phyloP scores from a whole-genome alignment of 2,888 invertebrate genomes.

The Aphidius colemani region DNA sequence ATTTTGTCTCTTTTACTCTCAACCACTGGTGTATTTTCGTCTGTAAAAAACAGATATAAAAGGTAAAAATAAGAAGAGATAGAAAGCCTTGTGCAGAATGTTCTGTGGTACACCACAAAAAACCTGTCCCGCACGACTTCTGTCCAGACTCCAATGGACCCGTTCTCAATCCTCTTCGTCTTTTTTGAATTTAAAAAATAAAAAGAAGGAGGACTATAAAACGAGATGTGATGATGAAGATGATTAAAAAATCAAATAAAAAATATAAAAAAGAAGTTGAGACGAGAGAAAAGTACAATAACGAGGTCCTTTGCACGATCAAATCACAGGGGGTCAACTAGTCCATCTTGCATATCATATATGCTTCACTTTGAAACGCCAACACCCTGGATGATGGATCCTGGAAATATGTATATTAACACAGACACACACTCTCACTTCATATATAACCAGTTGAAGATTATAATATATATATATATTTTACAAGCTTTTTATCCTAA shows the following conservation, averaged over 20 bases:
- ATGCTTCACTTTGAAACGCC: slow-evolving; percentile 29
- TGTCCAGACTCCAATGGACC: slow-evolving; percentile 37
- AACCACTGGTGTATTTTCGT: background rate
- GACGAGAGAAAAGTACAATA: slow-evolving; percentile 18
- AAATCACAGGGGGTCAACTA: slow-evolving; percentile 35
- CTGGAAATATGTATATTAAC: slow-evolving; percentile 26
- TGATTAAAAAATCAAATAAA: background rate
- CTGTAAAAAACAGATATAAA: slow-evolving; percentile 22
- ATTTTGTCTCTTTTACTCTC: slow-evolving; percentile 9
- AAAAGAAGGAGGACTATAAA: background rate
- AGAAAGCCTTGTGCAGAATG: slow-evolving; percentile 24
- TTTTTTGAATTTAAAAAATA: background rate
- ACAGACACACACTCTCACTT: background rate
- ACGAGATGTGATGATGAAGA: background rate
- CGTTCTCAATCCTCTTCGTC: slow-evolving; percentile 25
- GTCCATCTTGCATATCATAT: slow-evolving; percentile 28
- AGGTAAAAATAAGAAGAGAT: slow-evolving; percentile 27
- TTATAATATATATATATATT: too few relatives aligned
- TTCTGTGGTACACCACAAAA: slow-evolving; percentile 40
- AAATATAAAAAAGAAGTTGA: background rate
- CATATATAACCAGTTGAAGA: background rate
- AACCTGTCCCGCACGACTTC: slow-evolving; percentile 52
- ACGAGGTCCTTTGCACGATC: slow-evolving; percentile 27
- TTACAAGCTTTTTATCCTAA: too few relatives aligned
- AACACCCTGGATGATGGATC: slow-evolving; percentile 37